A percentile compares a stretch with the other conserved stretches of the same genome.
phyloP scores from a whole-genome alignment of 2,113 vertebrate species.

The Bagarius yarrelli region DNA sequence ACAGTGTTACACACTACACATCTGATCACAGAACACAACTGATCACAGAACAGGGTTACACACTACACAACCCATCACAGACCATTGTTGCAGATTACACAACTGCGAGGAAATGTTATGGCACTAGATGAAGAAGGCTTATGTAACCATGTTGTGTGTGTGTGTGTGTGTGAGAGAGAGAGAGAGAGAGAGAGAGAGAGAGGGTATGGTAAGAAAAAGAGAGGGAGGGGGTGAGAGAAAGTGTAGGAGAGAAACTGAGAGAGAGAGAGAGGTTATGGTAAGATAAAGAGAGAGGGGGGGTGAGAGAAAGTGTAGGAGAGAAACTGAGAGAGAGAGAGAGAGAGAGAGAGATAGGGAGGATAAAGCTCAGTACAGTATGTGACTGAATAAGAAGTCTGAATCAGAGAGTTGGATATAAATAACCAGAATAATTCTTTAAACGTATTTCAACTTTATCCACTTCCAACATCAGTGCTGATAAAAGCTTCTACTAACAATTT shows the following conservation, averaged over 20 bases:
- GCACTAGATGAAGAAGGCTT: constrained; percentile 12
- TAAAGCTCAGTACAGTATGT: background rate
- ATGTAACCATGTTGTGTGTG: background rate
- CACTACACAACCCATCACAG: background rate
- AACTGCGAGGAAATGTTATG: background rate
- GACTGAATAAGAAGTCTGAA: constrained; percentile 16
- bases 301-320: background rate
- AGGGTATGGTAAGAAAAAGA: too few relatives aligned
- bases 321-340: background rate
- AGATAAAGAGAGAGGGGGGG: too few relatives aligned
- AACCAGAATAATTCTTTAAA: background rate
- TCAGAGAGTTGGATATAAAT: constrained; percentile 14
- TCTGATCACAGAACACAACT: too few relatives aligned
- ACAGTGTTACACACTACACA: too few relatives aligned
- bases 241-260: background rate
- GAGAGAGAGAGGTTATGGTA: too few relatives aligned
- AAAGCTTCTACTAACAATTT: background rate
- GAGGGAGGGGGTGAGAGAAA: background rate
- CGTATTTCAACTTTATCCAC: constrained; percentile 16
- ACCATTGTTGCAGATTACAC: background rate
- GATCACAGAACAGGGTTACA: background rate
- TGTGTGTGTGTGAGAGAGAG: background rate
- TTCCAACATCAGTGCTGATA: background rate
- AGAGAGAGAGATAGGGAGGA: background rate
- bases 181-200: background rate